Evolutionary conservation across 2,797 vertebrate genomes (phyloP).

Genomic region (Enteromius fasciolatus): DNA sequence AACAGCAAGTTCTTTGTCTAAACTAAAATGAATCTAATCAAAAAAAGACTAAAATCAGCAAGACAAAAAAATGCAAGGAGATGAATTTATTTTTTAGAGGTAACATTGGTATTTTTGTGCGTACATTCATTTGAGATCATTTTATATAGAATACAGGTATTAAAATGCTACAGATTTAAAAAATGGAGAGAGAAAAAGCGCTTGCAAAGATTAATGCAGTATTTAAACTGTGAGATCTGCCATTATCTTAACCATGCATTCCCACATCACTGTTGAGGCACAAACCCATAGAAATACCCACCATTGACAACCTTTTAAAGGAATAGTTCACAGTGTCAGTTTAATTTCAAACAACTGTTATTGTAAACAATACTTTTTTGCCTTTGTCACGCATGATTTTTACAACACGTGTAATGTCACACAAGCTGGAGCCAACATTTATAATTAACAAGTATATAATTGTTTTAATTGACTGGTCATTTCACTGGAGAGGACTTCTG

Average conservation of each 20-base stretch:
- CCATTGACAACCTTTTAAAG: not conserved
- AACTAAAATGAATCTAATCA: not conserved
- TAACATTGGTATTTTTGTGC: constrained; percentile 29
- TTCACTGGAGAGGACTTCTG: not conserved
- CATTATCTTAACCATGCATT: not conserved
- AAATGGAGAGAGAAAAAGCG: too few species aligned
- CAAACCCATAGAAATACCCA: not conserved
- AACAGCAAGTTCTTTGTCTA: not conserved
- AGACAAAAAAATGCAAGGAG: not conserved
- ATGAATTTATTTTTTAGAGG: constrained; percentile 25
- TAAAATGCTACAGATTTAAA: not conserved
- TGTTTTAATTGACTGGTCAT: not conserved
- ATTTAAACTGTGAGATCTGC: not conserved
- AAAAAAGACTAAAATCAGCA: not conserved
- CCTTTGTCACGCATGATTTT: not conserved
- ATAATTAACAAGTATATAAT: not conserved
- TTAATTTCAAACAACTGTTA: not conserved
- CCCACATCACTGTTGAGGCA: not conserved
- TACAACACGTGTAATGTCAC: not conserved
- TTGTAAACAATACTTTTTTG: not conserved
- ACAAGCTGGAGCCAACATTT: not conserved
- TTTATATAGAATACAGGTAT: not conserved
- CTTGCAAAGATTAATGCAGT: not conserved
- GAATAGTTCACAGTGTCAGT: not conserved
- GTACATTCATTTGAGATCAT: constrained; percentile 36